Conservation (phyloP, 1,140 invertebrate genomes). For the Drosophila kohkoa region DNA sequence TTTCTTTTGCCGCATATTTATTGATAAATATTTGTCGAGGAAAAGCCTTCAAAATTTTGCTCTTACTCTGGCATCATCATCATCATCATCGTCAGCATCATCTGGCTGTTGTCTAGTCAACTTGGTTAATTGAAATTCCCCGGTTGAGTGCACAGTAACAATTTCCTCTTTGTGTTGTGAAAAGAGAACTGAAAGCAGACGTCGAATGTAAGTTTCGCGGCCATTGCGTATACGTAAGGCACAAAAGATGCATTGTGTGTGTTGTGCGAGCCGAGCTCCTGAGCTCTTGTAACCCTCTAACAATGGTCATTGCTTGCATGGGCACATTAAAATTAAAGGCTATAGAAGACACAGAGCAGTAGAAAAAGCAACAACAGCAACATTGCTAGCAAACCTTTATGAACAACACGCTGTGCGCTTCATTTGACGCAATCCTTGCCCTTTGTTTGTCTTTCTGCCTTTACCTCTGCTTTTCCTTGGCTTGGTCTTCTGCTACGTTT, state of each 20-base stretch:
- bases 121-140: conserved; percentile 73
- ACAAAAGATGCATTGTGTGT: conserved; percentile 39
- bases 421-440: conserved; percentile 69
- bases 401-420: conserved; percentile 54
- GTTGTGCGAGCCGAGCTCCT: neutral
- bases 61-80: neutral
- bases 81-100: neutral
- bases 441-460: conserved; percentile 57
- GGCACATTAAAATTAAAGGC: conserved; percentile 25
- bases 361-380: conserved; percentile 18
- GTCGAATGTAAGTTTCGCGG: conserved; percentile 19
- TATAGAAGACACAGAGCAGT: neutral
- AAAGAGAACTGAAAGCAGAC: neutral
- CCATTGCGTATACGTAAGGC: conserved; percentile 60
- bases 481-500: conserved; percentile 25
- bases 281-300: conserved; percentile 17
- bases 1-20: neutral
- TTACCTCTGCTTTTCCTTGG: neutral
- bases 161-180: conserved; percentile 55
- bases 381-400: conserved; percentile 47
- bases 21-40: neutral
- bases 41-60: neutral
- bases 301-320: conserved; percentile 33
- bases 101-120: conserved; percentile 16
- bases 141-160: conserved; percentile 48